Percentiles rank a stretch among this genome's conserved stretches.
These are phyloP conservation scores for Heliconius sara DNA, from an alignment of 2,888 invertebrate genomes.

Conservation along the genomic window DNA sequence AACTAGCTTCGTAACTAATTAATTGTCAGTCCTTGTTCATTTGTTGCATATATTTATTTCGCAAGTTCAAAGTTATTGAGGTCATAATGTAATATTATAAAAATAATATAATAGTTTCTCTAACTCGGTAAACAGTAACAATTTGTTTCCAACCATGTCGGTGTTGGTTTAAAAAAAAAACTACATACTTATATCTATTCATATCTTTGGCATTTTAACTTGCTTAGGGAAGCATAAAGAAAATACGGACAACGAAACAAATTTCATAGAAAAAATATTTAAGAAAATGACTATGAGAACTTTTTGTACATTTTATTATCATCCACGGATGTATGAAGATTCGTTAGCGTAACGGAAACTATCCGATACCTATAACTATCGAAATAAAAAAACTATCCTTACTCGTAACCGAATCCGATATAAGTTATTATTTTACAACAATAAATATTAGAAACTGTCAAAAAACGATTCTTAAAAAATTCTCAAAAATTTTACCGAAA, in stretches of 20 bases:
- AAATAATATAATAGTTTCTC: slow-evolving; percentile 69
- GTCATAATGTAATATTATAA: slow-evolving; percentile 70
- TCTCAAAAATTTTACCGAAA: no score
- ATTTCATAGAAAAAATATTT: slow-evolving; percentile 25
- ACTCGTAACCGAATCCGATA: not conserved
- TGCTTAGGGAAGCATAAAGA: slow-evolving; percentile 60
- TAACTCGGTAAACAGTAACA: slow-evolving; percentile 75
- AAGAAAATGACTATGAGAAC: slow-evolving; percentile 37
- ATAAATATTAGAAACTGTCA: no score
- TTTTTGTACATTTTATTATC: slow-evolving; percentile 7
- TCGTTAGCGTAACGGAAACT: not conserved
- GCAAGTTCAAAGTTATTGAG: slow-evolving; percentile 69
- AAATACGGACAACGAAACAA: not conserved
- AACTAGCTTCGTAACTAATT: slow-evolving; percentile 64
- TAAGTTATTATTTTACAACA: no score
- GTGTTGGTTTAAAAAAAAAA: slow-evolving; percentile 59
- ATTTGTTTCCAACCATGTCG: slow-evolving; percentile 78
- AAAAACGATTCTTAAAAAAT: no score
- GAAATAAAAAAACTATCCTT: not conserved
- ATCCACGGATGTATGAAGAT: not conserved
- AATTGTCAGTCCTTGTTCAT: slow-evolving; percentile 76
- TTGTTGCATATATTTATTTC: slow-evolving; percentile 70
- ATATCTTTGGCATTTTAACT: slow-evolving; percentile 80
- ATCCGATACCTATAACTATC: not conserved
- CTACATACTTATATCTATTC: slow-evolving; percentile 75